These are phyloP conservation scores for Thaumetopoea pityocampa DNA, from an alignment of 1,140 invertebrate genomes.

Conservation along the genomic window DNA sequence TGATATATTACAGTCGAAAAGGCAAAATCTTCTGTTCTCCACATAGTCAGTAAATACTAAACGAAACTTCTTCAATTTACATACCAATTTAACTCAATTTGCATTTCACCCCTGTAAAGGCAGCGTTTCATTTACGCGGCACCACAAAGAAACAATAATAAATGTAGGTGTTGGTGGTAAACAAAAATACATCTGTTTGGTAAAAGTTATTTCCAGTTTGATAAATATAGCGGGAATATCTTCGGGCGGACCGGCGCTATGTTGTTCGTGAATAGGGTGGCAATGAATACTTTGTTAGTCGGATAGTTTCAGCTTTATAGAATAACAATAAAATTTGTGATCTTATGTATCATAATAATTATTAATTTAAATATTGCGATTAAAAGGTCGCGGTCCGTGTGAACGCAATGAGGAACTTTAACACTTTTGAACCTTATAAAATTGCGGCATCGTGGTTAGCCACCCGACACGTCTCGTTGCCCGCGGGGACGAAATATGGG, in stretches of 20 bases:
- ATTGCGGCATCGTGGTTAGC: no score
- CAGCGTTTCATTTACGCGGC: constrained; percentile 8
- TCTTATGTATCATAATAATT: no score
- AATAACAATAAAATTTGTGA: background rate
- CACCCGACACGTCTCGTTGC: no score
- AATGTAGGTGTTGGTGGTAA: constrained; percentile 33
- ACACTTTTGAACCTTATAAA: no score
- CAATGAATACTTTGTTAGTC: background rate
- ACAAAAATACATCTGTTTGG: constrained; percentile 42
- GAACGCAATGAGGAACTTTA: no score
- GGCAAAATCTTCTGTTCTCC: no score
- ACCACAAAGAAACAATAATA: constrained; percentile 10
- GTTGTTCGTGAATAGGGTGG: constrained; percentile 6
- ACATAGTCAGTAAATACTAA: background rate
- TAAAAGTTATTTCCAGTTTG: constrained; percentile 47
- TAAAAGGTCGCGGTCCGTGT: no score
- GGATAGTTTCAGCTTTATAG: background rate
- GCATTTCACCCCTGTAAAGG: constrained; percentile 6
- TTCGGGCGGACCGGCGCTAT: constrained; percentile 3
- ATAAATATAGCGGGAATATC: constrained; percentile 32
- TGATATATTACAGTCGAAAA: no score
- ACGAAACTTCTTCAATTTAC: background rate
- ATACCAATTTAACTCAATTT: constrained; percentile 7
- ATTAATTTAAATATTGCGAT: no score
- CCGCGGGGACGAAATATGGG: no score